A percentile compares a stretch with the other conserved stretches of the same genome.
Evolutionary conservation across 2,888 invertebrate genomes (phyloP).

Genomic region (Hermodice carunculata): DNA sequence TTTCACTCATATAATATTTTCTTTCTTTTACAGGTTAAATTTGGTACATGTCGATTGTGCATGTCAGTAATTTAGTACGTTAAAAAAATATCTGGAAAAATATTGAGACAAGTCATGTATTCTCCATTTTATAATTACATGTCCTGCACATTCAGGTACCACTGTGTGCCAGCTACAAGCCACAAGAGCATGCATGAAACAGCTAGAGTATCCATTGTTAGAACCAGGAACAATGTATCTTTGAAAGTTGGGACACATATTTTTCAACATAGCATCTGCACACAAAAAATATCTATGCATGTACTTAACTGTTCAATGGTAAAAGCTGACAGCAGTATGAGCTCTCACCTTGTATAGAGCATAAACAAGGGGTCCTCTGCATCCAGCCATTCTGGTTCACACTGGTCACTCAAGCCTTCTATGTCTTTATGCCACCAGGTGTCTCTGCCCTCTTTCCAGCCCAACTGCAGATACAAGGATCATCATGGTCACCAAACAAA

Average conservation of each 20-base stretch:
- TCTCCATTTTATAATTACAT: too few species aligned
- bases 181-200: not conserved
- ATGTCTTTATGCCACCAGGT: constrained; percentile 93
- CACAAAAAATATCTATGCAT: not conserved
- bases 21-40: too few species aligned
- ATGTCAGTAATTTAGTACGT: too few species aligned
- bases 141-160: too few species aligned
- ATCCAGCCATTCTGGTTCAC: constrained; percentile 95
- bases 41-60: too few species aligned
- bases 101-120: too few species aligned
- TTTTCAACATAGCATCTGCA: too few species aligned
- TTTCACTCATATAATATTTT: too few species aligned
- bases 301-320: not conserved
- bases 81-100: too few species aligned
- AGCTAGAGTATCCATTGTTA: not conserved
- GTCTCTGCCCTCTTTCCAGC: constrained; percentile 76
- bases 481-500: too few species aligned
- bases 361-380: constrained; percentile 98
- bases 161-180: too few species aligned
- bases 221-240: not conserved
- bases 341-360: constrained; percentile 92
- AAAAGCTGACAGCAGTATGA: too few species aligned
- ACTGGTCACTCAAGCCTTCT: constrained; percentile 83
- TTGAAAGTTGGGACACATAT: not conserved
- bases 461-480: constrained; percentile 34